Evolutionary conservation across 2,113 vertebrate genomes (phyloP).

Genomic region (Trogon melanurus): DNA sequence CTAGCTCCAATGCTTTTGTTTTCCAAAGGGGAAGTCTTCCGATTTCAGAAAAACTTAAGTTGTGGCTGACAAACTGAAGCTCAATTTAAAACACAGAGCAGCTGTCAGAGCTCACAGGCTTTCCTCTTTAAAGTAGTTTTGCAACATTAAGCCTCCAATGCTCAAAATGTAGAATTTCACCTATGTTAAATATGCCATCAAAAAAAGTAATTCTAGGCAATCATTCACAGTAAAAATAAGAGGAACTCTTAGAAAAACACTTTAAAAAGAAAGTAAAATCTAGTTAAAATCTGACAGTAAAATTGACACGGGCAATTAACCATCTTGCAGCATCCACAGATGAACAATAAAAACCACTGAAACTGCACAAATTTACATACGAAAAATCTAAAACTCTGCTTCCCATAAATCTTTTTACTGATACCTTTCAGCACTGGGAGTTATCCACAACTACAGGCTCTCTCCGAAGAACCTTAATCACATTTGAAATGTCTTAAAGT

Average conservation of each 20-base stretch:
- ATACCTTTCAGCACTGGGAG: neutral
- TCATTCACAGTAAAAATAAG: slow-evolving; percentile 57
- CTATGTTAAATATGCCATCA: neutral
- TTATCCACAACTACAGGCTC: neutral
- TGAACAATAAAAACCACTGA: slow-evolving; percentile 27
- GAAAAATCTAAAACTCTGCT: neutral
- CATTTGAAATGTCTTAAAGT: neutral
- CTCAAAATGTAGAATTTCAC: slow-evolving; percentile 26
- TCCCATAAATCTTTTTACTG: neutral
- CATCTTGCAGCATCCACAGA: slow-evolving; percentile 14
- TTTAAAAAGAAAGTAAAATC: slow-evolving; percentile 30
- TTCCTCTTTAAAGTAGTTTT: neutral
- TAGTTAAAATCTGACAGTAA: slow-evolving; percentile 39
- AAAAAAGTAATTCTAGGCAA: neutral
- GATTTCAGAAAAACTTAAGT: neutral
- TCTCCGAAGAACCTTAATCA: neutral
- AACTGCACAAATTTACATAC: slow-evolving; percentile 22
- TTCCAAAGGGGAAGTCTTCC: neutral
- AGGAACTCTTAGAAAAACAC: slow-evolving; percentile 45
- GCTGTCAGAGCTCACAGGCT: neutral
- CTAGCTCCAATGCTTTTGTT: neutral
- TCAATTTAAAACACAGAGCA: neutral
- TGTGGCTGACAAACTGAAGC: neutral
- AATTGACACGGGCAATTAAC: slow-evolving; percentile 7
- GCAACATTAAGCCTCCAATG: slow-evolving; percentile 13